These are phyloP conservation scores for Tadarida brasiliensis DNA, from an alignment of 2,797 vertebrate genomes.

Conservation along the genomic window DNA sequence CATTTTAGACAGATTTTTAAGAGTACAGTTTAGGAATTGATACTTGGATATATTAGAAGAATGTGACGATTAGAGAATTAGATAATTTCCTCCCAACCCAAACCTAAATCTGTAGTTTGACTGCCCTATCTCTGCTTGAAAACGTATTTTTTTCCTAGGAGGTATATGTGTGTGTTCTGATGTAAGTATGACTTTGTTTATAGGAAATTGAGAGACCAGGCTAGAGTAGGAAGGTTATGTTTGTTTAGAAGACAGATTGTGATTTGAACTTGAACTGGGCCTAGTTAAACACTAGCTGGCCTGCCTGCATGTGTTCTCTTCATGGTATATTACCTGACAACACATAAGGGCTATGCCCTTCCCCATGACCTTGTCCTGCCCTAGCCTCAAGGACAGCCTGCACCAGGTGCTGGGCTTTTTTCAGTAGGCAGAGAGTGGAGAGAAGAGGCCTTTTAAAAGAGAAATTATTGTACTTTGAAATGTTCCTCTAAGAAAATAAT, in stretches of 20 bases:
- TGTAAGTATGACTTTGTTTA: background rate
- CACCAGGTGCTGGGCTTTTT: background rate
- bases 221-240: background rate
- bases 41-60: background rate
- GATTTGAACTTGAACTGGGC: background rate
- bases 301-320: background rate
- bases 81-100: background rate
- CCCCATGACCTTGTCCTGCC: background rate
- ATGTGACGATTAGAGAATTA: background rate
- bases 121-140: background rate
- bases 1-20: slow-evolving; percentile 54
- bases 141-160: background rate
- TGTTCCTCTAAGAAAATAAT: slow-evolving; percentile 54
- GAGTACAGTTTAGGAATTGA: background rate
- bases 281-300: background rate
- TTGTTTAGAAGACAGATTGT: background rate
- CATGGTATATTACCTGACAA: background rate
- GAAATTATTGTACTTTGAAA: slow-evolving; percentile 71
- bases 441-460: slow-evolving; percentile 47
- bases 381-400: background rate
- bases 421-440: background rate
- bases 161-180: background rate
- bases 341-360: background rate
- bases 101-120: background rate
- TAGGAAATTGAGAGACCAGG: background rate